Base-by-base conservation (phyloP, 35 echinoderm and acorn worm genomes). In the Apostichopus japonicus region DNA sequence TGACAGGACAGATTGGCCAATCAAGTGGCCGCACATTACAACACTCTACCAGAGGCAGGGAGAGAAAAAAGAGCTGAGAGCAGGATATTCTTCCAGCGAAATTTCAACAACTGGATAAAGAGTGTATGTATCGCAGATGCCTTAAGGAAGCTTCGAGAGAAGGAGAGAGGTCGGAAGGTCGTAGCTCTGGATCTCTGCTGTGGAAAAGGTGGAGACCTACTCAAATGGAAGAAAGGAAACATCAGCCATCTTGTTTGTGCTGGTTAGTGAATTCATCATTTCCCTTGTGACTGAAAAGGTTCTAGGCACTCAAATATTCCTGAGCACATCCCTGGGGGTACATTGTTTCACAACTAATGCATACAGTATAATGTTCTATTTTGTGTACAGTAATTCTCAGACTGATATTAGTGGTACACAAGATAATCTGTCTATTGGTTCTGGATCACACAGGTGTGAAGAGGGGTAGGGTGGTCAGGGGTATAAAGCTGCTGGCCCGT, bases 81-180 rank as follows among this genome's bases (percentile, higher is more conserved):
- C 63, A 77, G 92, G 17, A 99, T 99, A 55, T 96, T 96, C 81
- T 96, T 91, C 90, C 93, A 94, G 89, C 86, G 97, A 17, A 99
- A 99, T 75, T 99, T 99, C 76, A 99, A 99, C 92, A 99, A 99
- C 92, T 99, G 97, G 97, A 99, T 95, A 9, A 99, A 99, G 87
- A 99, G 97, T 72, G 87, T 96, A 54, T 93, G 95, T 16, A 93
- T 99, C 13, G 93, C 93, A 15, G 87, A 99, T 77, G 79, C 93
- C 2, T 44, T 99, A 67, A 86, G 78, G 53, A 90, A 58, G 8
- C 80, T 95, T 56, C 51, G 94, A 24, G 91, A 94, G 23, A 55
- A 91, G 56, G 84, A 94, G 4, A 80, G 93, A 15, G 76, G 91
- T 15, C 79, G 86, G 25, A 90, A 84, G 56, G 57, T 94, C 11